Evolutionary conservation across 2,797 vertebrate genomes (phyloP).

Genomic region (Melanotaenia parkinsoni): DNA sequence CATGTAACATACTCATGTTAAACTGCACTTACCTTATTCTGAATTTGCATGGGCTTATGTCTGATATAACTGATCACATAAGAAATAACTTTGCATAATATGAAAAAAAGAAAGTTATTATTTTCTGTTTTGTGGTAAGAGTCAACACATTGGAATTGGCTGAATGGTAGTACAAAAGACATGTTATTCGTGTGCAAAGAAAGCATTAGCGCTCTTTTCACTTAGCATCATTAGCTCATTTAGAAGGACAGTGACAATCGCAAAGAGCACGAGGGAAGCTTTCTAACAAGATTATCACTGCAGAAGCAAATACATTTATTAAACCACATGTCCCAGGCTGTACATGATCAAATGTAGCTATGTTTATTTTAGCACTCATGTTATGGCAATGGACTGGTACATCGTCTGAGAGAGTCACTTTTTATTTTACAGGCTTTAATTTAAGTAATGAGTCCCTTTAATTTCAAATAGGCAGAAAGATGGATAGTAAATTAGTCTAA

Average conservation of each 20-base stretch:
- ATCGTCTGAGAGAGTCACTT: neutral
- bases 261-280: neutral
- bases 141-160: neutral
- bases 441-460: neutral
- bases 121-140: neutral
- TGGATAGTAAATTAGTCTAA: neutral
- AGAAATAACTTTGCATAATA: neutral
- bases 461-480: neutral
- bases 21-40: neutral
- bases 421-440: neutral
- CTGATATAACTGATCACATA: neutral
- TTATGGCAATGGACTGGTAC: neutral
- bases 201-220: neutral
- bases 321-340: neutral
- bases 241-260: neutral
- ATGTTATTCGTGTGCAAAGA: neutral
- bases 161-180: neutral
- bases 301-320: neutral
- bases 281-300: neutral
- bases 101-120: neutral
- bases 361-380: neutral
- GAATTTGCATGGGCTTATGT: neutral
- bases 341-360: too few species aligned
- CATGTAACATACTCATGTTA: constrained; percentile 11
- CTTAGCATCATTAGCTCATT: neutral